Evolutionary conservation across 2,797 vertebrate genomes (phyloP).

Genomic region (Setipinna tenuifilis): DNA sequence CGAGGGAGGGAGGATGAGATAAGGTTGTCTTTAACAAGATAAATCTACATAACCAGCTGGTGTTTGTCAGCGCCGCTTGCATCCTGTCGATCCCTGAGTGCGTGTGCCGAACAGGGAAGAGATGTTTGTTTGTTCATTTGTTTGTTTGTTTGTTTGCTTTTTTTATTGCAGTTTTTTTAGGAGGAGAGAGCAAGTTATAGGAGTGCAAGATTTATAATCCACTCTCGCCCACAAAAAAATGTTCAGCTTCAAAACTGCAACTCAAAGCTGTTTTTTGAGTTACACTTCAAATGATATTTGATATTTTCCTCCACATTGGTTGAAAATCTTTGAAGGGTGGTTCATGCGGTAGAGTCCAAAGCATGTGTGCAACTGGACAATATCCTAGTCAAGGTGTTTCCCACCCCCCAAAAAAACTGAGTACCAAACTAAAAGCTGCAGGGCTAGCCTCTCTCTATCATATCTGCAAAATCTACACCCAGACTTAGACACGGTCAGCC

Average conservation of each 20-base stretch:
- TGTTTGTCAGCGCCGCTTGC: slow-evolving; percentile 53
- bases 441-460: neutral
- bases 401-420: neutral
- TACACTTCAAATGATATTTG: slow-evolving; percentile 12
- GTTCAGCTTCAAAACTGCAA: neutral
- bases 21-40: slow-evolving; percentile 56
- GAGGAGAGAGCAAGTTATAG: slow-evolving; percentile 18
- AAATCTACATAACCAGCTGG: slow-evolving; percentile 57
- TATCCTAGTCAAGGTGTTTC: neutral
- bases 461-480: neutral
- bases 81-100: slow-evolving; percentile 36
- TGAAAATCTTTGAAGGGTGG: neutral
- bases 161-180: neutral
- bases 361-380: neutral
- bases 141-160: neutral
- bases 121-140: neutral
- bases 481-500: neutral
- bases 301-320: neutral
- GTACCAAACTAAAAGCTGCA: neutral
- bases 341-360: neutral
- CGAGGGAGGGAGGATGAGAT: slow-evolving; percentile 31
- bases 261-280: neutral
- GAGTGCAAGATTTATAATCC: slow-evolving; percentile 34
- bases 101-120: slow-evolving; percentile 38
- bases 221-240: slow-evolving; percentile 3